Evolutionary conservation across 2,888 invertebrate genomes (phyloP), one percentile per base, ranked within the genome.

Genomic region (Drosophila sordidula): DNA sequence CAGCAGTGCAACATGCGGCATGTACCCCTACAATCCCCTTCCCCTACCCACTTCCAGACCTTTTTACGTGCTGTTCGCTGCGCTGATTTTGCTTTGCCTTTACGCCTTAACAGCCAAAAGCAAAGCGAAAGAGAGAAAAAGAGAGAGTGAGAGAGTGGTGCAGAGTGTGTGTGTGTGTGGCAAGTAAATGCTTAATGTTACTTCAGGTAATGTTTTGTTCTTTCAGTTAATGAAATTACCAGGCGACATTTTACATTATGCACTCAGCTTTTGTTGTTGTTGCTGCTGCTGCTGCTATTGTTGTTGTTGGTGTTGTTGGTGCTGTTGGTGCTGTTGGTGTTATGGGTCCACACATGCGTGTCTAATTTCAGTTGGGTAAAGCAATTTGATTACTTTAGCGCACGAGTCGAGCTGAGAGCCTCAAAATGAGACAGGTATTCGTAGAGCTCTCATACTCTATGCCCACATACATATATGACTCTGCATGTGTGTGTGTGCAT

Each of bases 191-290:
- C 62, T 61, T 47, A 64, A 75, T 70, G 69, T 71, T 65, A 69
- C 64, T 72, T 46, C 57, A 57, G 73, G 54, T 64, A 65, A 62
- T 61, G 58, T 51, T 69, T 68, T 75, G 50, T 73, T 78, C 63
- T 61, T 75, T 76, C 58, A 65, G 68, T 67, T 79, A 70, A 82
- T 71, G 58, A 82, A 79, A 79, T 81, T 79, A 77, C 70, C 66
- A 42, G 26, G 56, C 58, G 66, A 67, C 70, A 76, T 76, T 72
- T 64, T 38, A 47, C 65, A 63, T 58, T 45, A 55, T 51, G 29
- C 57, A 50, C 45, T 44, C 29, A 44, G 11, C 11, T 58, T 50
- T 64, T 39, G 25, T 65, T 72, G 26, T 49, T 63, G 34, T 49
- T 63, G 34, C 16, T 52, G 25, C 26, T 32, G 9, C 6, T 55